Percentiles rank a stretch among this genome's conserved stretches.
Evolutionary conservation across 2,888 invertebrate species (phyloP).

Genomic region (Lasioglossum lativentre): DNA sequence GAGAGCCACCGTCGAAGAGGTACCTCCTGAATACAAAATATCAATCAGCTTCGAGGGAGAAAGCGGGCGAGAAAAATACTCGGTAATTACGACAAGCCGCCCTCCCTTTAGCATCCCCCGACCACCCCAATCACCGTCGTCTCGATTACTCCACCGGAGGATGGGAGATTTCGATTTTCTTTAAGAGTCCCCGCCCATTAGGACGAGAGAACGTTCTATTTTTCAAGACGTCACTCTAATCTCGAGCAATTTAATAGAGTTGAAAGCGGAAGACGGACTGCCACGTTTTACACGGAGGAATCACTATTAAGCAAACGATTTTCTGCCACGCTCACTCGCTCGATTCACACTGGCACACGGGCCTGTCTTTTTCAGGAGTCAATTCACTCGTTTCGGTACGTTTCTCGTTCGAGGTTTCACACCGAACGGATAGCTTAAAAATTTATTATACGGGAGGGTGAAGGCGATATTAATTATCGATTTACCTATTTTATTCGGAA

Average conservation of each 20-base stretch:
- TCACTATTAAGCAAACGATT: constrained; percentile 2
- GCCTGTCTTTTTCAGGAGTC: neutral
- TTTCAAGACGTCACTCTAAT: constrained; percentile 44
- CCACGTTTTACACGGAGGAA: constrained; percentile 7
- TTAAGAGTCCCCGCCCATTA: constrained; percentile 54
- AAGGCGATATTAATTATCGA: no score
- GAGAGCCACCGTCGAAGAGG: constrained; percentile 39
- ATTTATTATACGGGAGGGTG: neutral
- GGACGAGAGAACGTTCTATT: constrained; percentile 42
- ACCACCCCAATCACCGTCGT: constrained; percentile 74
- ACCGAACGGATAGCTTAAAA: no score
- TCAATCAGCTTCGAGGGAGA: constrained; percentile 81
- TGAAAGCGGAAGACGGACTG: neutral
- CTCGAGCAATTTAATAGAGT: constrained; percentile 17
- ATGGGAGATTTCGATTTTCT: constrained; percentile 65
- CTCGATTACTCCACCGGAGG: constrained; percentile 72
- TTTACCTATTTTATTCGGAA: no score
- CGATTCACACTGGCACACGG: neutral
- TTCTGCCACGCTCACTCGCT: neutral
- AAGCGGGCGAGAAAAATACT: constrained; percentile 81
- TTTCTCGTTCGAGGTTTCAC: neutral
- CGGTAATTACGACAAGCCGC: constrained; percentile 80
- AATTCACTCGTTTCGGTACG: neutral
- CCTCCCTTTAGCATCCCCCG: constrained; percentile 57
- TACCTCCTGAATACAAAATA: constrained; percentile 82